Evolutionary conservation across 2,888 invertebrate species (phyloP).

Genomic region (Tiliacea citrago): DNA sequence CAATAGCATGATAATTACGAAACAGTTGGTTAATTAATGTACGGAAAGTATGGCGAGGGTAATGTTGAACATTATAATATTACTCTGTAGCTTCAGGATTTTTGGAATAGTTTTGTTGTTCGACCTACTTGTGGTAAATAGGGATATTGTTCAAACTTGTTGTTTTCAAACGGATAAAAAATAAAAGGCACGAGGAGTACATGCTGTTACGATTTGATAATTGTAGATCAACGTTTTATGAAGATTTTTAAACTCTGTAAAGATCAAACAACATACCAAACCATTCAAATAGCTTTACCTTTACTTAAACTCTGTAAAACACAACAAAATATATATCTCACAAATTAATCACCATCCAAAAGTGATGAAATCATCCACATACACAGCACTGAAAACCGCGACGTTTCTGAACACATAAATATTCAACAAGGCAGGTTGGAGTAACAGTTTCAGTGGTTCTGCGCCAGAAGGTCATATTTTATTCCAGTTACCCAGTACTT

Average conservation of each 20-base stretch:
- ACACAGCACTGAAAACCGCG: constrained; percentile 37
- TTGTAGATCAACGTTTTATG: neutral
- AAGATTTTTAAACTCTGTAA: no score
- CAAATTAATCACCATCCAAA: constrained; percentile 31
- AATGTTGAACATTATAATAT: constrained; percentile 46
- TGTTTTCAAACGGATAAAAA: neutral
- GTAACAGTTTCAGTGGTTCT: constrained; percentile 63
- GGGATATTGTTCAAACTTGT: no score
- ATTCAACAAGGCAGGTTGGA: constrained; percentile 61
- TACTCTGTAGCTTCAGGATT: constrained; percentile 18
- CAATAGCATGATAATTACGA: constrained; percentile 47
- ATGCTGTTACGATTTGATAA: neutral
- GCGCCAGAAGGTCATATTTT: constrained; percentile 68
- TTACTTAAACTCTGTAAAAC: neutral
- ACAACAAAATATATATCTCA: neutral
- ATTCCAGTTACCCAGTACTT: constrained; percentile 65
- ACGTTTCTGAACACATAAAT: constrained; percentile 63
- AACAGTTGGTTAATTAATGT: constrained; percentile 49
- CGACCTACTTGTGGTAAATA: neutral
- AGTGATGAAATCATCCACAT: constrained; percentile 46
- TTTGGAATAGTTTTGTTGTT: constrained; percentile 33
- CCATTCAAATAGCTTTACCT: neutral
- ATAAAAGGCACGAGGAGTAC: neutral
- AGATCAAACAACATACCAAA: neutral
- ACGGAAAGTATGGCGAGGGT: constrained; percentile 29